Percentiles rank a stretch among this genome's conserved stretches.
Evolutionary conservation across 2,113 vertebrate genomes (phyloP).

Genomic region (Petroica traversi): DNA sequence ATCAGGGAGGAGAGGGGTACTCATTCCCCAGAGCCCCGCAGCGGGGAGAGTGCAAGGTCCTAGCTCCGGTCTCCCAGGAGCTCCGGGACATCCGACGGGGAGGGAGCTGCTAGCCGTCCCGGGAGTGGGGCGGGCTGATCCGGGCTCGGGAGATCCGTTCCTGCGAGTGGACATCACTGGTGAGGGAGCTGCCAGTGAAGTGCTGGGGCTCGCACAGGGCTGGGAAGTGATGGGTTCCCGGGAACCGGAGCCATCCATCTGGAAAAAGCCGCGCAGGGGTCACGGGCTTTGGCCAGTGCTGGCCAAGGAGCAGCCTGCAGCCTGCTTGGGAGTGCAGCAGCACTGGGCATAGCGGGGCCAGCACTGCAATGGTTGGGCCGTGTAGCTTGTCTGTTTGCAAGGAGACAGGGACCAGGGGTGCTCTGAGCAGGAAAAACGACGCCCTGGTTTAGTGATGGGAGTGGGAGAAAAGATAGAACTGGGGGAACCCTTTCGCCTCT

Average conservation of each 20-base stretch:
- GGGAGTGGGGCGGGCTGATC: neutral
- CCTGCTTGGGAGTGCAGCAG: neutral
- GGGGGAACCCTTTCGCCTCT: neutral
- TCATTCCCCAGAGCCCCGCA: neutral
- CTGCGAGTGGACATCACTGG: neutral
- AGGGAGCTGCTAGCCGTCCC: neutral
- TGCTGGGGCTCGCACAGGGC: neutral
- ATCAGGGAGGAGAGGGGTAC: neutral
- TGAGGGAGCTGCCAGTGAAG: neutral
- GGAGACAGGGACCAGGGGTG: neutral
- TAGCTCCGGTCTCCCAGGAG: neutral
- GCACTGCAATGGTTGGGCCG: accelerated
- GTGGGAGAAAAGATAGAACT: neutral
- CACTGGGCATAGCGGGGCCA: accelerated
- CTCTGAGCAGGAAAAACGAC: neutral
- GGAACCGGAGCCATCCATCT: neutral
- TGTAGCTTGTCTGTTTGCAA: neutral
- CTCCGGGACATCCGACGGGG: neutral
- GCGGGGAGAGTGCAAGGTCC: neutral
- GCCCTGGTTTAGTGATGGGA: neutral
- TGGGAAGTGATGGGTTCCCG: neutral
- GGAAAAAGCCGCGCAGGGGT: neutral
- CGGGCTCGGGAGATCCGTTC: neutral
- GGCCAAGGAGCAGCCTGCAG: neutral
- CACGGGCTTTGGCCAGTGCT: neutral